A percentile compares a stretch with the other conserved stretches of the same genome.
phyloP scores from a whole-genome alignment of 1,140 invertebrate species.

The Apis cerana region DNA sequence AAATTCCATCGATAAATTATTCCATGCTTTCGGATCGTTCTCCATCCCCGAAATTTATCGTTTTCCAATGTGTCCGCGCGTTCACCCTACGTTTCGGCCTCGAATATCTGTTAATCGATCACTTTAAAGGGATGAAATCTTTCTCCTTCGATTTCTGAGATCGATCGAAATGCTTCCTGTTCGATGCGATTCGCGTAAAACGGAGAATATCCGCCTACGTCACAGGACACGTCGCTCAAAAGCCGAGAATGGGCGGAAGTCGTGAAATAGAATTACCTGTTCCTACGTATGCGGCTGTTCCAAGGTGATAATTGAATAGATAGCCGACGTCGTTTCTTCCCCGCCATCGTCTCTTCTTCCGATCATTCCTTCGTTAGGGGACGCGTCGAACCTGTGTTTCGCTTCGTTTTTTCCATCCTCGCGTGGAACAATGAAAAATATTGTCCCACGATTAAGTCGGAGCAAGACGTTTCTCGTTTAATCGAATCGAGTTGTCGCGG shows the following conservation, averaged over 20 bases:
- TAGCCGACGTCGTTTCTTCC: slow-evolving; percentile 66
- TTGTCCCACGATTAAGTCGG: background rate
- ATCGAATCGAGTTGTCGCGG: background rate
- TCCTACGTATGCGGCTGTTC: slow-evolving; percentile 70
- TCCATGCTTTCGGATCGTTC: slow-evolving; percentile 1
- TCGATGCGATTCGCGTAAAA: slow-evolving; percentile 46
- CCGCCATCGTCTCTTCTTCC: slow-evolving; percentile 51
- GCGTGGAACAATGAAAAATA: slow-evolving; percentile 5
- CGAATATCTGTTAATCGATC: slow-evolving; percentile 6
- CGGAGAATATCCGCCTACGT: slow-evolving; percentile 67
- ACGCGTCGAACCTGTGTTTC: background rate
- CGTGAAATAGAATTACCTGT: slow-evolving; percentile 80
- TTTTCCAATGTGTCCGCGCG: slow-evolving; percentile 25
- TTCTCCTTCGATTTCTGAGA: background rate
- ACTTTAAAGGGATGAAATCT: background rate
- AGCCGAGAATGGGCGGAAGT: slow-evolving; percentile 80
- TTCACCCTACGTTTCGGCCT: background rate
- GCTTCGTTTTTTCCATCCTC: background rate
- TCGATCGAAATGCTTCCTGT: slow-evolving; percentile 48
- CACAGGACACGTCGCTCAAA: slow-evolving; percentile 81
- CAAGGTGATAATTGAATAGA: slow-evolving; percentile 81
- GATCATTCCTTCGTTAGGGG: slow-evolving; percentile 64
- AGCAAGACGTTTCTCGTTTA: slow-evolving; percentile 3
- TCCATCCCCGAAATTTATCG: slow-evolving; percentile 22
- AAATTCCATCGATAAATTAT: slow-evolving; percentile 45